phyloP scores from a whole-genome alignment of 2,113 vertebrate species.

The Kryptolebias marmoratus region DNA sequence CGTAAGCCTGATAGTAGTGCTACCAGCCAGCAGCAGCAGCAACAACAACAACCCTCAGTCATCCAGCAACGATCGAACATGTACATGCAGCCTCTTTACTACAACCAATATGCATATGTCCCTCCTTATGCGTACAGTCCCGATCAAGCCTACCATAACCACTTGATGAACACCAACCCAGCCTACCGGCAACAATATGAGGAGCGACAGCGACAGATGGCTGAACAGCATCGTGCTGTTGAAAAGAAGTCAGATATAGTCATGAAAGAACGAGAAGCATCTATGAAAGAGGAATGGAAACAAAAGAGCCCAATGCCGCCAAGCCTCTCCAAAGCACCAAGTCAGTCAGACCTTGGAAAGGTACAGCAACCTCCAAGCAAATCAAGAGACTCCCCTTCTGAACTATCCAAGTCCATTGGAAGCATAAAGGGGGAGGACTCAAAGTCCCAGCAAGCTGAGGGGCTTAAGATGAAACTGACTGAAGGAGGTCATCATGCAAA shows the following conservation, averaged over 20 bases:
- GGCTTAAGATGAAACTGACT: conserved; percentile 92
- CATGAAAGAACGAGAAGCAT: conserved; percentile 89
- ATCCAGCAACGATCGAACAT: conserved; percentile 97
- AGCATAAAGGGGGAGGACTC: conserved; percentile 92
- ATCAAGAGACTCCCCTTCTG: conserved; percentile 86
- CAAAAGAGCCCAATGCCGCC: conserved; percentile 90
- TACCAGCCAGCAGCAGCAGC: conserved; percentile 71
- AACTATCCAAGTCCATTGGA: conserved; percentile 89
- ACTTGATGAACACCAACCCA: conserved; percentile 92
- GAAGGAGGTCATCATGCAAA: conserved; percentile 90
- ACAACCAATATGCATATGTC: conserved; percentile 96
- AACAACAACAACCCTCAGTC: conserved; percentile 84
- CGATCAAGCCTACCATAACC: conserved; percentile 94
- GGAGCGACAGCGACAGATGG: conserved; percentile 90
- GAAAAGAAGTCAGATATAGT: conserved; percentile 91
- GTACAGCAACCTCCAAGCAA: conserved; percentile 82
- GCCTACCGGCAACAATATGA: conserved; percentile 95
- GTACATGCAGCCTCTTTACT: conserved; percentile 99
- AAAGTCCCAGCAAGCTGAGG: conserved; percentile 88
- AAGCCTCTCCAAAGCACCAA: conserved; percentile 91
- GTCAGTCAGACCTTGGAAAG: conserved; percentile 92
- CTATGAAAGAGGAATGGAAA: conserved; percentile 96
- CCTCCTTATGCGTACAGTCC: conserved; percentile 91
- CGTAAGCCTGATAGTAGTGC: conserved; percentile 85
- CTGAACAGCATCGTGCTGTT: conserved; percentile 87